Base-by-base conservation (phyloP, 2,113 vertebrate genomes). In the Microcebus griseorufus region DNA sequence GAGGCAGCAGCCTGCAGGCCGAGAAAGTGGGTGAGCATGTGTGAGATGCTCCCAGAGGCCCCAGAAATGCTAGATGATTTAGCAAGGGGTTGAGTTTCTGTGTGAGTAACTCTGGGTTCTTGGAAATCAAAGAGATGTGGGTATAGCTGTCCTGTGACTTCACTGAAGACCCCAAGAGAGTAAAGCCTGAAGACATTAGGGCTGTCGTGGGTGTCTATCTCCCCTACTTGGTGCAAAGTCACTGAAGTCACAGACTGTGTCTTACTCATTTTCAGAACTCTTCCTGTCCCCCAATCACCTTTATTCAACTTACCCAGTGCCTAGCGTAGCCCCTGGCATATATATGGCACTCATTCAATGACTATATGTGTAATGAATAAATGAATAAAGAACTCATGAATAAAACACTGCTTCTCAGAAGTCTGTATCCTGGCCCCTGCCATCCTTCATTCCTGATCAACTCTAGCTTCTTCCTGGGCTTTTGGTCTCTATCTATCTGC, bases 381-480 rank as follows among this genome's bases (percentile, higher is more conserved):
- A 90, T 17, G 80, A 96, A 89, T 75, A 82, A 87, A 93, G 42
- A 94, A 64, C 1, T 1, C 3, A 48, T 2, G 20, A 65, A 92
- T 73, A 67, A 96, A 95, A 83, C 34, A 92, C 75, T 37, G 9
- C 69, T 42, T n/a, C 17, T 75, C 17, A 29, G 55, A 78, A 82
- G 79, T 86, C 91, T 53, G 25, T 17, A 20, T 32, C 12, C 22
- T 11, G 27, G 67, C 37, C 67, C n/a, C 4, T 0, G 0, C 73
- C 75, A 95, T 94, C 82, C 78, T 95, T 97, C 83, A 81, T 55
- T 94, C 55, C 75, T 55, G 82, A 92, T 82, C 92, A 89, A 39
- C 67, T 82, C 72, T 48, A n/a, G 69, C 62, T 34, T 60, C 25
- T 65, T 58, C 64, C n/a, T 93, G 93, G 58, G 58, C 17, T 90